Evolutionary conservation across 2,797 vertebrate species (phyloP).

Genomic region (Lateolabrax maculatus): DNA sequence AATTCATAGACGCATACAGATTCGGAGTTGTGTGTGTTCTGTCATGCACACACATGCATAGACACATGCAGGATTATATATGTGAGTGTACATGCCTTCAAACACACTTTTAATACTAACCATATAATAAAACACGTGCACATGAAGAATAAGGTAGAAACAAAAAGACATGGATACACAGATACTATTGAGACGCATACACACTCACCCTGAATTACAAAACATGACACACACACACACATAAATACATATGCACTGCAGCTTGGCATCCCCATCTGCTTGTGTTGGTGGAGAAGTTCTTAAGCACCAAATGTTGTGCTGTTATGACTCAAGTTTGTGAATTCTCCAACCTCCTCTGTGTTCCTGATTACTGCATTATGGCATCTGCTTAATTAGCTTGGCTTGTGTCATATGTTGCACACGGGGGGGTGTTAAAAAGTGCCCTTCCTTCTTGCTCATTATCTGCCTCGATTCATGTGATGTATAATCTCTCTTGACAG

Average conservation of each 20-base stretch:
- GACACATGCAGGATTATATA: constrained; percentile 2
- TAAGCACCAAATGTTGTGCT: constrained; percentile 83
- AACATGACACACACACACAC: constrained; percentile 60
- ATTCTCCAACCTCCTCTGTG: constrained; percentile 83
- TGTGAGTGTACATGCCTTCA: background rate
- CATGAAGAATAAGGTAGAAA: constrained; percentile 16
- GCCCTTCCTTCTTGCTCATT: constrained; percentile 85
- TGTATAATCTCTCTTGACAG: constrained; percentile 85
- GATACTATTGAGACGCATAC: constrained; percentile 29
- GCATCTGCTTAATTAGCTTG: constrained; percentile 87
- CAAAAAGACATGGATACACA: constrained; percentile 31
- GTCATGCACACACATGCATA: constrained; percentile 5
- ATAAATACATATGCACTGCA: constrained; percentile 70
- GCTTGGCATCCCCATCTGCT: constrained; percentile 80
- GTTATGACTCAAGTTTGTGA: constrained; percentile 84
- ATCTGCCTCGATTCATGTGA: constrained; percentile 84
- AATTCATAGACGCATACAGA: constrained; percentile 57
- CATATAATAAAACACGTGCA: constrained; percentile 43
- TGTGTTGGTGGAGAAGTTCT: constrained; percentile 80
- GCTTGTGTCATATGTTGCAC: constrained; percentile 85
- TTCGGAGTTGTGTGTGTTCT: constrained; percentile 21
- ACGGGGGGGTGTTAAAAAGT: constrained; percentile 83
- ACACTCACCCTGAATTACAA: constrained; percentile 47
- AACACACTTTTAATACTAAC: constrained; percentile 35
- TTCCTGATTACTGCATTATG: constrained; percentile 85